Conservation (phyloP, 2,888 invertebrate species). For the Hirtodrosophila duncani region DNA sequence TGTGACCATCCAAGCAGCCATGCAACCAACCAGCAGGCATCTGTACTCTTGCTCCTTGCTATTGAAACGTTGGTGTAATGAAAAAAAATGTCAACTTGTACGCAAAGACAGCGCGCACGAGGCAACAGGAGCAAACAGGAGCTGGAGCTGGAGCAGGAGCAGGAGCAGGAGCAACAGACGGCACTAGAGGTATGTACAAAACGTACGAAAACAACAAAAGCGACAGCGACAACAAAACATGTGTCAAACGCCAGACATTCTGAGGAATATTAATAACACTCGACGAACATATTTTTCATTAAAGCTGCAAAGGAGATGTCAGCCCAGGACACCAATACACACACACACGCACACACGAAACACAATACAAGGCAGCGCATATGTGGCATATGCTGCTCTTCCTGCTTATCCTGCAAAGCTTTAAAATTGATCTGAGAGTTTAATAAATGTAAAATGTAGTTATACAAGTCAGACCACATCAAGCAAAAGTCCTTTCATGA, state of each 20-base stretch:
- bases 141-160: slow-evolving; percentile 6
- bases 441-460: slow-evolving; percentile 51
- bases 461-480: slow-evolving; percentile 40
- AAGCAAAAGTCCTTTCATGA: too few relatives aligned
- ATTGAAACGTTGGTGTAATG: slow-evolving; percentile 70
- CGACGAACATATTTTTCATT: slow-evolving; percentile 69
- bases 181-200: slow-evolving; percentile 19
- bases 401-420: too few relatives aligned
- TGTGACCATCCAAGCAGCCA: slow-evolving; percentile 15
- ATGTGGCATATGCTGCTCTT: too few relatives aligned
- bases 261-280: slow-evolving; percentile 73
- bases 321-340: slow-evolving; percentile 16
- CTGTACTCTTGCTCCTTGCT: slow-evolving; percentile 23
- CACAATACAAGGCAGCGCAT: neutral
- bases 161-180: slow-evolving; percentile 4
- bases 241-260: slow-evolving; percentile 70
- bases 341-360: slow-evolving; percentile 9
- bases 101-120: slow-evolving; percentile 14
- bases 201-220: slow-evolving; percentile 29
- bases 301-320: slow-evolving; percentile 62
- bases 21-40: slow-evolving; percentile 1
- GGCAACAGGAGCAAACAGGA: slow-evolving; percentile 15
- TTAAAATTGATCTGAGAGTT: too few relatives aligned
- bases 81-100: slow-evolving; percentile 67
- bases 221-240: slow-evolving; percentile 65